Percentiles rank a stretch among this genome's conserved stretches.
These are phyloP conservation scores for Iselma pallidipennis DNA, from an alignment of 2,888 invertebrate genomes.

Conservation along the genomic window DNA sequence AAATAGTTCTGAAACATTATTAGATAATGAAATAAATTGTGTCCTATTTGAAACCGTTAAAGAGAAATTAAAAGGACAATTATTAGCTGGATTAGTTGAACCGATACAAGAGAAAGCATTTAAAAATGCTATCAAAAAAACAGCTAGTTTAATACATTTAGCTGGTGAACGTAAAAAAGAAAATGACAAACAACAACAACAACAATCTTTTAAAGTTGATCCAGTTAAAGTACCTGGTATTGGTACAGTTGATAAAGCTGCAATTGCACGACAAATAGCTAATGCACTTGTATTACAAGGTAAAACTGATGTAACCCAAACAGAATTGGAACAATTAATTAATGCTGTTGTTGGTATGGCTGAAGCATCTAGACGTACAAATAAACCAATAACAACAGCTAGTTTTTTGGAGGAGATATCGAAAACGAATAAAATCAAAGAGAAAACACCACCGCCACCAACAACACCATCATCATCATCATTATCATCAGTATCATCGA, in stretches of 20 bases:
- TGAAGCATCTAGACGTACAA: slow-evolving; percentile 61
- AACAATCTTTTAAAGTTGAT: slow-evolving; percentile 42
- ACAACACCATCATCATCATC: neutral
- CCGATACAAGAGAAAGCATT: slow-evolving; percentile 69
- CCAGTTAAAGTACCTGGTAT: slow-evolving; percentile 68
- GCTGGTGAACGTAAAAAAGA: slow-evolving; percentile 60
- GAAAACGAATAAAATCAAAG: slow-evolving; percentile 8
- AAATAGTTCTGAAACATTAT: slow-evolving; percentile 75
- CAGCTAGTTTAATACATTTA: slow-evolving; percentile 73
- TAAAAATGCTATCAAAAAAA: slow-evolving; percentile 74
- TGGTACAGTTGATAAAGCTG: slow-evolving; percentile 75
- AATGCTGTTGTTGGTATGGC: slow-evolving; percentile 78
- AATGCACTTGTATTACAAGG: slow-evolving; percentile 78
- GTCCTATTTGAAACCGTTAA: slow-evolving; percentile 83
- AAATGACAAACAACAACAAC: slow-evolving; percentile 40
- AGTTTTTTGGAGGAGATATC: slow-evolving; percentile 54
- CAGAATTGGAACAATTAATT: slow-evolving; percentile 77
- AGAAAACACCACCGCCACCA: slow-evolving; percentile 9
- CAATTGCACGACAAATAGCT: slow-evolving; percentile 81
- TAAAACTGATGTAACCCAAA: slow-evolving; percentile 77
- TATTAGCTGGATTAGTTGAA: slow-evolving; percentile 55
- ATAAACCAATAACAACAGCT: slow-evolving; percentile 60
- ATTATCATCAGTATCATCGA: slow-evolving; percentile 14
- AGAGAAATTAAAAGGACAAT: slow-evolving; percentile 72
- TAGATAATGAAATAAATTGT: slow-evolving; percentile 72